Base-by-base conservation (phyloP, 2,888 invertebrate species). In the Steromphala cineraria region DNA sequence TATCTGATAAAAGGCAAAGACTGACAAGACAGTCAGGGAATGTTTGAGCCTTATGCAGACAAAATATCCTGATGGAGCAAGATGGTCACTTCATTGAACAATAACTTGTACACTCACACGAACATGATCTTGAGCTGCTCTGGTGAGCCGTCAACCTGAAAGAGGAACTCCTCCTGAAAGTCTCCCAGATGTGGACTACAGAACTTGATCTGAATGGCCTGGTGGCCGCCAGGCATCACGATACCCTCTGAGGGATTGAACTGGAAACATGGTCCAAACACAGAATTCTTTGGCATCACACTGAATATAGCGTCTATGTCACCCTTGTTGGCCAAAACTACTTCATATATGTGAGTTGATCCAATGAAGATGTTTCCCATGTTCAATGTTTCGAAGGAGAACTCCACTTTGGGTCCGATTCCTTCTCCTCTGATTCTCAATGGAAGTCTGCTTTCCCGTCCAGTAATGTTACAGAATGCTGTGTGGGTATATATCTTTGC, bases 331-430 rank as follows among this genome's bases (percentile, higher is more conserved):
- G 91, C 92, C 81, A 94, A 84, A 10, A 94, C 90, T 19, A 94
- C 89, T 84, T 94, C 94, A 85, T 93, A 94, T 10, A 87, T 86
- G 85, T 94, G 93, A 19, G 87, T 91, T 2, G 93, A 93, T 78
- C 91, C 90, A 81, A 94, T 91, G 83, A 93, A 93, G 46, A 94
- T 92, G 82, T 92, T 92, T 19, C 94, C 93, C 89, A 94, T 90
- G 81, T 94, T 93, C 46, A 94, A 85, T 5, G 85, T 85, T 74
- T 93, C 91, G 78, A 91, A 90, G 3, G 93, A 93, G 71, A 93
- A 91, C 84, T 93, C 90, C 4, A 93, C 90, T 80, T 89, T 90
- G 15, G 94, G 93, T 67, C 94, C 94, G n/a, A 90, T 86, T n/a
- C 93, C 94, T 55, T 92, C 91, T 7, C 93, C 94, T 36, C 90